Percentiles rank a stretch among this genome's conserved stretches.
phyloP scores from a whole-genome alignment of 2,797 vertebrate genomes.

The Pseudomugil gertrudae region DNA sequence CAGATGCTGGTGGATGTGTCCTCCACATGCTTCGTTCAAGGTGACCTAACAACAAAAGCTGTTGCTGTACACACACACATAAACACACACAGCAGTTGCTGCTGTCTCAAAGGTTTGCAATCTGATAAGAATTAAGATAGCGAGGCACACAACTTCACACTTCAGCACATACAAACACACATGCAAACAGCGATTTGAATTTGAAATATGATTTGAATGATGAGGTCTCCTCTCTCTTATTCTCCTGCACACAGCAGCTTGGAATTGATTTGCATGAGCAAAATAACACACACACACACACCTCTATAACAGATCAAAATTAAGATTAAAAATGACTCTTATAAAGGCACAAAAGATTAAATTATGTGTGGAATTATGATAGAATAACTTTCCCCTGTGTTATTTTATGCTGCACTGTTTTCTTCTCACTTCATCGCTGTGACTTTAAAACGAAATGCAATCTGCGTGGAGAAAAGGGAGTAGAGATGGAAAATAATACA shows the following conservation, averaged over 20 bases:
- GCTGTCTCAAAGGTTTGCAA: slow-evolving; percentile 41
- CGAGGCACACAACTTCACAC: slow-evolving; percentile 20
- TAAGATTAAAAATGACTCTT: slow-evolving; percentile 39
- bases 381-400: slow-evolving; percentile 1
- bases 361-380: slow-evolving; percentile 33
- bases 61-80: slow-evolving; percentile 8
- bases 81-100: slow-evolving; percentile 1
- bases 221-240: slow-evolving; percentile 29
- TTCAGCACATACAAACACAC: slow-evolving; percentile 16
- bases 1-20: slow-evolving; percentile 11
- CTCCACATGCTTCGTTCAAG: slow-evolving; percentile 43
- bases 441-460: slow-evolving; percentile 27
- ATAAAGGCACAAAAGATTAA: slow-evolving; percentile 43
- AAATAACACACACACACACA: slow-evolving; percentile 5
- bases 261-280: slow-evolving; percentile 31
- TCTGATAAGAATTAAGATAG: slow-evolving; percentile 48
- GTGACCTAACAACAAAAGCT: slow-evolving; percentile 44
- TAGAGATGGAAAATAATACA: neutral
- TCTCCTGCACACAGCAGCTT: slow-evolving; percentile 17
- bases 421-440: slow-evolving; percentile 15
- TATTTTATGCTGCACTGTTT: slow-evolving; percentile 6
- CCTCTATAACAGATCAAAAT: slow-evolving; percentile 13
- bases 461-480: slow-evolving; percentile 2
- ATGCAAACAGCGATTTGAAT: slow-evolving; percentile 34
- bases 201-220: slow-evolving; percentile 48